Percentiles rank a stretch among this genome's conserved stretches.
phyloP scores from a whole-genome alignment of 2,888 invertebrate genomes.

The Drosophila colorata region DNA sequence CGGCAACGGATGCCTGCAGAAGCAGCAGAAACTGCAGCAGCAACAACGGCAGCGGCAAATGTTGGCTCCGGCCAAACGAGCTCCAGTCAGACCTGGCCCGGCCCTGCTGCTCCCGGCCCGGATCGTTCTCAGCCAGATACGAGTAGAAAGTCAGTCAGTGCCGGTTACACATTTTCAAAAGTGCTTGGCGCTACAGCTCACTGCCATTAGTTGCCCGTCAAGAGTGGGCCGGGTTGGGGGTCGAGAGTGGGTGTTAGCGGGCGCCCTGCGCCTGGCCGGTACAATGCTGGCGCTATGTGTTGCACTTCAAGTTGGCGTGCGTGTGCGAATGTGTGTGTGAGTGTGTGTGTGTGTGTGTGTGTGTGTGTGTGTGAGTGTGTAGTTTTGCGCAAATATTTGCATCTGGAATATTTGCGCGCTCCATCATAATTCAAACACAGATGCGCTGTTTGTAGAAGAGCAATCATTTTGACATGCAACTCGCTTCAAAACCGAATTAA shows the following conservation, averaged over 20 bases:
- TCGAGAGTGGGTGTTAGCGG: slow-evolving; percentile 14
- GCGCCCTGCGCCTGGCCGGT: slow-evolving; percentile 46
- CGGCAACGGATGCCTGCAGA: slow-evolving; percentile 74
- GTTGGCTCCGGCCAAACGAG: slow-evolving; percentile 73
- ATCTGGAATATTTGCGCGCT: slow-evolving; percentile 85
- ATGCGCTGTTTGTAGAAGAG: slow-evolving; percentile 85
- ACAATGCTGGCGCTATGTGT: slow-evolving; percentile 58
- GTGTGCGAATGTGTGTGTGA: slow-evolving; percentile 55
- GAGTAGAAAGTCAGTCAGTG: slow-evolving; percentile 76
- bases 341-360: slow-evolving; percentile 76
- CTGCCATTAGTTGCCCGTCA: slow-evolving; percentile 65
- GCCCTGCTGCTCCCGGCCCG: slow-evolving; percentile 27
- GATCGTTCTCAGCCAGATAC: slow-evolving; percentile 51
- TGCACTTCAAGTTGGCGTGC: slow-evolving; percentile 73
- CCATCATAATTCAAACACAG: slow-evolving; percentile 85
- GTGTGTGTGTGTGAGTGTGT: slow-evolving; percentile 71
- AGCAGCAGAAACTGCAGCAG: slow-evolving; percentile 19
- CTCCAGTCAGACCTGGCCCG: slow-evolving; percentile 27
- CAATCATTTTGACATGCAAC: slow-evolving; percentile 84
- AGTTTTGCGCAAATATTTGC: slow-evolving; percentile 85
- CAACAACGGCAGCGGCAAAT: slow-evolving; percentile 48
- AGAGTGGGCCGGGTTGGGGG: slow-evolving; percentile 6
- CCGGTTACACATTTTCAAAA: slow-evolving; percentile 78
- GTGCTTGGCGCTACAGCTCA: slow-evolving; percentile 73
- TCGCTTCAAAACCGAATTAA: slow-evolving; percentile 84